Conservation (phyloP, 2,888 invertebrate genomes). For the Leistus spinibarbis region DNA sequence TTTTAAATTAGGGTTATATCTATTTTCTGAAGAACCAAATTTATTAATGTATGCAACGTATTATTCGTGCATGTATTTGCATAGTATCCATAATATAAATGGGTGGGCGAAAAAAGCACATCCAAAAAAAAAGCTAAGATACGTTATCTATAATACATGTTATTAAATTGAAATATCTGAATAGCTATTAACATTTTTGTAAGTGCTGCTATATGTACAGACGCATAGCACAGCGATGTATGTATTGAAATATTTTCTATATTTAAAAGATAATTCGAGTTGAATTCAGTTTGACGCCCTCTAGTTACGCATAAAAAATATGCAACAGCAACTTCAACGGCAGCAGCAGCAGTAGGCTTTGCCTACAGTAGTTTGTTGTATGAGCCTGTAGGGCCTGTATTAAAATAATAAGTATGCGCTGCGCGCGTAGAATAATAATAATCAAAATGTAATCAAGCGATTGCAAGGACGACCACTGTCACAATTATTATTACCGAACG, state of each 20-base stretch:
- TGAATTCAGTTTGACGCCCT: not conserved
- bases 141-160: not conserved
- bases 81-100: not conserved
- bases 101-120: not conserved
- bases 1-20: no score
- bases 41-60: no score
- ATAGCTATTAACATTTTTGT: not conserved
- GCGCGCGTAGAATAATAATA: slow-evolving; percentile 34
- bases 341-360: not conserved
- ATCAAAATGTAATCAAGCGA: slow-evolving; percentile 35
- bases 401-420: slow-evolving; percentile 39
- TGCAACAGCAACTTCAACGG: not conserved
- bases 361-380: not conserved
- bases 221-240: not conserved
- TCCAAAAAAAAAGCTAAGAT: not conserved
- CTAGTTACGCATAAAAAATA: slow-evolving; percentile 9
- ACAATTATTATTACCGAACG: not conserved
- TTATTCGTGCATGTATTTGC: not conserved
- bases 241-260: not conserved
- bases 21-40: no score
- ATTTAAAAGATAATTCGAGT: not conserved
- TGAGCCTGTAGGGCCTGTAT: slow-evolving; percentile 27
- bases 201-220: not conserved
- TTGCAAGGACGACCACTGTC: slow-evolving; percentile 10
- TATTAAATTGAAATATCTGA: not conserved